phyloP scores from a whole-genome alignment of 2,113 vertebrate species.

The Enhydra lutris region DNA sequence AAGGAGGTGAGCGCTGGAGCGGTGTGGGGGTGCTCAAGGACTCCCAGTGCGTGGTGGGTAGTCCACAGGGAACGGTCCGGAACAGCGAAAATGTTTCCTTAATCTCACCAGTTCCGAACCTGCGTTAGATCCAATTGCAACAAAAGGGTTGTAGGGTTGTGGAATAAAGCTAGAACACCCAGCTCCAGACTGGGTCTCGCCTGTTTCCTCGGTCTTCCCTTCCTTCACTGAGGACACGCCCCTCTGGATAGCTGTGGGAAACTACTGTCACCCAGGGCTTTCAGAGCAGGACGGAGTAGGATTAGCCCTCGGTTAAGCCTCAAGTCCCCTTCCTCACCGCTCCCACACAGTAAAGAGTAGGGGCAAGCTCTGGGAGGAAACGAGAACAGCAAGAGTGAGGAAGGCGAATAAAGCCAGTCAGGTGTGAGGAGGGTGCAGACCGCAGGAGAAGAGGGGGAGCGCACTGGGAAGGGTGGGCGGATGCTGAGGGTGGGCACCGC shows the following conservation, averaged over 20 bases:
- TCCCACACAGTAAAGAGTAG: background rate
- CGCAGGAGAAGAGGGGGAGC: background rate
- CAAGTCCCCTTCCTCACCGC: background rate
- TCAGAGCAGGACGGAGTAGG: background rate
- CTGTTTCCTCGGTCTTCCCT: background rate
- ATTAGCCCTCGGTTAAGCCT: background rate
- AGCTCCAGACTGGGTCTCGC: background rate
- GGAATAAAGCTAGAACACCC: background rate
- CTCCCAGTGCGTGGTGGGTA: background rate
- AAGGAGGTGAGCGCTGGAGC: background rate
- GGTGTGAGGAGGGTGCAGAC: background rate
- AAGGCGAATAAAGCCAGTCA: background rate
- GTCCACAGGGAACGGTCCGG: too few relatives aligned
- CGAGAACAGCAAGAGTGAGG: background rate
- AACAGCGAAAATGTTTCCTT: background rate
- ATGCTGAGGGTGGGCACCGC: background rate
- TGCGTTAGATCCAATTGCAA: background rate
- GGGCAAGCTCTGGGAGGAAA: background rate
- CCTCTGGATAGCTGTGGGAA: constrained; percentile 1
- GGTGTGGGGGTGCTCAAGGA: background rate
- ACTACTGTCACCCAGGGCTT: background rate
- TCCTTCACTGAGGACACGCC: constrained; percentile 51
- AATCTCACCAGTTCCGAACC: background rate
- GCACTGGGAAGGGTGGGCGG: background rate
- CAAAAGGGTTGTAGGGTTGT: background rate